Conservation (phyloP, 2,113 vertebrate species). For the Speoplatyrhinus poulsoni region DNA sequence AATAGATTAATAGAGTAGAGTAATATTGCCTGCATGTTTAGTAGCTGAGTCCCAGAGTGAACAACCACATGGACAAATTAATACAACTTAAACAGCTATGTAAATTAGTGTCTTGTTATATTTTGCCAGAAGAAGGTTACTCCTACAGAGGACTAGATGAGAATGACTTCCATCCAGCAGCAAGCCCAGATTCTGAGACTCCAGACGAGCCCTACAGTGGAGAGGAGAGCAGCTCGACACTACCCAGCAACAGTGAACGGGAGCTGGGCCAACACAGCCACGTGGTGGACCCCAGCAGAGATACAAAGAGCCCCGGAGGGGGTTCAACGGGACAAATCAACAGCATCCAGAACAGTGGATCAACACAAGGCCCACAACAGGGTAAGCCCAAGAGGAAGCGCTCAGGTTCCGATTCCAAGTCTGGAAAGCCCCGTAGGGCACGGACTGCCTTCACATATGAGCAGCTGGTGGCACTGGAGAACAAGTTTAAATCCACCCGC, state of each 20-base stretch:
- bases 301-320: constrained; percentile 65
- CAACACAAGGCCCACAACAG: constrained; percentile 56
- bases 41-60: too few relatives aligned
- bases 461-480: constrained; percentile 93
- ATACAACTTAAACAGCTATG: constrained; percentile 63
- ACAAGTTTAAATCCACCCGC: constrained; percentile 94
- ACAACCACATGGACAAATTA: constrained; percentile 49
- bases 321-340: constrained; percentile 34
- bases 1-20: too few relatives aligned
- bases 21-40: too few relatives aligned
- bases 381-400: constrained; percentile 89
- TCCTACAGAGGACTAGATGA: constrained; percentile 79
- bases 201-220: constrained; percentile 79
- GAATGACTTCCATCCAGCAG: constrained; percentile 69
- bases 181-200: constrained; percentile 79
- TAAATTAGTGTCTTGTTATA: constrained; percentile 5
- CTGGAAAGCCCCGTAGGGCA: constrained; percentile 89
- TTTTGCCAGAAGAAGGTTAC: constrained; percentile 75
- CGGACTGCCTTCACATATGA: constrained; percentile 96
- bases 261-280: constrained; percentile 63
- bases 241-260: constrained; percentile 59
- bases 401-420: constrained; percentile 90
- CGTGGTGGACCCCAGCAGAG: constrained; percentile 64
- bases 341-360: constrained; percentile 45
- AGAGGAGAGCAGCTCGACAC: constrained; percentile 80